Conservation (phyloP, 2,888 invertebrate species). For the Synergus laeviventris region DNA sequence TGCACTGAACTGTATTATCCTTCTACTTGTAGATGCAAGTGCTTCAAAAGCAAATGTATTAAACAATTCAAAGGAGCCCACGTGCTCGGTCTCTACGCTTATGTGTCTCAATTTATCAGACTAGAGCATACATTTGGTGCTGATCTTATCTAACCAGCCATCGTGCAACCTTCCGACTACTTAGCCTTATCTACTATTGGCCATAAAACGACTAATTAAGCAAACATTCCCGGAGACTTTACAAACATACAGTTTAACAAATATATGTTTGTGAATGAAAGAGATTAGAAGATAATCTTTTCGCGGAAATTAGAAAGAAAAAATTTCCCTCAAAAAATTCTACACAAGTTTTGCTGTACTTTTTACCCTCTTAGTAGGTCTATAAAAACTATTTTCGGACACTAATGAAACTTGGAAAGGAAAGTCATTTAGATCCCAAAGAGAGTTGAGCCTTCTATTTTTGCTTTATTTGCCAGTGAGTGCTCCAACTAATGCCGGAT, state of each 20-base stretch:
- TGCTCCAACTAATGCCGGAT: conserved; percentile 33
- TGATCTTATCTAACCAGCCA: conserved; percentile 4
- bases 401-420: not conserved
- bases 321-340: no score
- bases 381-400: not conserved
- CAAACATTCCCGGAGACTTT: no score
- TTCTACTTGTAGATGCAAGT: conserved; percentile 24
- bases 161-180: conserved; percentile 13
- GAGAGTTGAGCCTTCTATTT: conserved; percentile 11
- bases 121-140: conserved; percentile 7
- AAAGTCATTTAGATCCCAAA: not conserved
- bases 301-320: no score
- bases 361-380: not conserved
- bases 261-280: no score
- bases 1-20: conserved; percentile 24
- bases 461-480: conserved; percentile 26
- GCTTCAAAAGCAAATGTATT: conserved; percentile 51
- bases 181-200: conserved; percentile 3
- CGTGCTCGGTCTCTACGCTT: conserved; percentile 51
- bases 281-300: no score
- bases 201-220: not conserved
- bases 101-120: conserved; percentile 26
- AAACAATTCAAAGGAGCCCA: conserved; percentile 45
- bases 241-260: no score
- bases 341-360: not conserved